A percentile compares a stretch with the other conserved stretches of the same genome.
These are phyloP conservation scores for Pilophorus perplexus DNA, from an alignment of 2,888 invertebrate genomes.

Conservation along the genomic window DNA sequence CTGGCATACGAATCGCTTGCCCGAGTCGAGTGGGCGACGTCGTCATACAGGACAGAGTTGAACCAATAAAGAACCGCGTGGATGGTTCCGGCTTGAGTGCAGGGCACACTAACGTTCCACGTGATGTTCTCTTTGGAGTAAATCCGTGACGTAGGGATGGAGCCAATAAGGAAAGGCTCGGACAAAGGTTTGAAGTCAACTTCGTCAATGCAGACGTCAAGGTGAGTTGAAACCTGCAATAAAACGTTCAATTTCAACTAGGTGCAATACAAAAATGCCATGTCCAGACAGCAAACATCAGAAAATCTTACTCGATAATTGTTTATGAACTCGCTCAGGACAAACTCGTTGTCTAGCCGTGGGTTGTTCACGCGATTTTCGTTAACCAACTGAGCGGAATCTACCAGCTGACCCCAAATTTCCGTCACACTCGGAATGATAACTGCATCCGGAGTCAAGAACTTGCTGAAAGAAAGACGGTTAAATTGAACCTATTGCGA, in stretches of 20 bases:
- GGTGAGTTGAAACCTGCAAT: conserved; percentile 35
- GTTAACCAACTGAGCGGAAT: conserved; percentile 60
- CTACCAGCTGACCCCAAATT: conserved; percentile 60
- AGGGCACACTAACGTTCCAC: not conserved
- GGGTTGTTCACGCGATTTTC: conserved; percentile 59
- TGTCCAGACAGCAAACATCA: not conserved
- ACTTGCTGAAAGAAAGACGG: conserved; percentile 50
- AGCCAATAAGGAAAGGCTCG: conserved; percentile 9
- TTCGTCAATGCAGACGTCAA: conserved; percentile 24
- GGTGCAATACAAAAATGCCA: not conserved
- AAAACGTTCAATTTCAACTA: too few relatives aligned
- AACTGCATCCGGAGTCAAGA: conserved; percentile 55
- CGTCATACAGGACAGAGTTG: conserved; percentile 4
- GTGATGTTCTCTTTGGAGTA: conserved; percentile 1
- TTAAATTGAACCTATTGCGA: too few relatives aligned
- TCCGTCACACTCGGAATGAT: conserved; percentile 58
- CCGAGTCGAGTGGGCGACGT: not conserved
- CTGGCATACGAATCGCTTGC: conserved; percentile 17
- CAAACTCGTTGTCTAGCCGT: conserved; percentile 57
- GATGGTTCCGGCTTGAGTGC: not conserved
- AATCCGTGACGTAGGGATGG: conserved; percentile 12
- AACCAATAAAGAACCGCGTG: conserved; percentile 32
- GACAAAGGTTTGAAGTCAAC: conserved; percentile 16
- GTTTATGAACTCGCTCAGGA: conserved; percentile 60
- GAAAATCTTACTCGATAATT: conserved; percentile 57